These are phyloP conservation scores for Drosophila pseudotakahashii DNA, from an alignment of 2,888 invertebrate species.

Conservation along the genomic window DNA sequence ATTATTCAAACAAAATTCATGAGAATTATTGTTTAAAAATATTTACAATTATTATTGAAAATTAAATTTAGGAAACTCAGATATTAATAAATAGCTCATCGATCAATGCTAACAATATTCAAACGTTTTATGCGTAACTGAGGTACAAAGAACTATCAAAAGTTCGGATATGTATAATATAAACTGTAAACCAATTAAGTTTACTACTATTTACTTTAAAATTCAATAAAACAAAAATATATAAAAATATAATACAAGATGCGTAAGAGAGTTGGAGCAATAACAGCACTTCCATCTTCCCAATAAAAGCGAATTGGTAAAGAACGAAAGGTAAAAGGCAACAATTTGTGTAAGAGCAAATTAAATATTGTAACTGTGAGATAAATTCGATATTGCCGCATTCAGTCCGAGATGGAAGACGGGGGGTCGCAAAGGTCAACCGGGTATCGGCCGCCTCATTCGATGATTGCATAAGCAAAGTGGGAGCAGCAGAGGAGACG, in stretches of 20 bases:
- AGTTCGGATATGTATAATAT: no score
- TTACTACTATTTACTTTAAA: slow-evolving; percentile 31
- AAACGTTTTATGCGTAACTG: no score
- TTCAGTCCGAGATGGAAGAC: slow-evolving; percentile 23
- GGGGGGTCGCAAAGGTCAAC: slow-evolving; percentile 11
- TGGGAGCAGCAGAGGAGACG: slow-evolving; percentile 8
- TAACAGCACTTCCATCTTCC: background rate
- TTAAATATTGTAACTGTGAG: slow-evolving; percentile 75
- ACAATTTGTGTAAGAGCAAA: slow-evolving; percentile 75
- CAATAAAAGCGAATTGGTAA: slow-evolving; percentile 52
- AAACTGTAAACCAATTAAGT: background rate
- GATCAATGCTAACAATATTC: no score
- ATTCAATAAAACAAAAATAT: slow-evolving; percentile 35
- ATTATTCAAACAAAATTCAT: no score
- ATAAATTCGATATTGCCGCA: slow-evolving; percentile 69
- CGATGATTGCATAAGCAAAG: slow-evolving; percentile 2
- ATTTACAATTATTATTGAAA: no score
- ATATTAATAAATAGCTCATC: no score
- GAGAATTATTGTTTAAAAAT: no score
- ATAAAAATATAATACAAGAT: slow-evolving; percentile 35
- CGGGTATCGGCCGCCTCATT: slow-evolving; percentile 3
- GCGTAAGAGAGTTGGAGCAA: background rate
- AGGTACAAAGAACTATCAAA: no score
- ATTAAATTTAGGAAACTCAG: no score
- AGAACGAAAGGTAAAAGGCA: slow-evolving; percentile 56